Evolutionary conservation across 2,888 invertebrate species (phyloP).

Genomic region (Netelia inedita): DNA sequence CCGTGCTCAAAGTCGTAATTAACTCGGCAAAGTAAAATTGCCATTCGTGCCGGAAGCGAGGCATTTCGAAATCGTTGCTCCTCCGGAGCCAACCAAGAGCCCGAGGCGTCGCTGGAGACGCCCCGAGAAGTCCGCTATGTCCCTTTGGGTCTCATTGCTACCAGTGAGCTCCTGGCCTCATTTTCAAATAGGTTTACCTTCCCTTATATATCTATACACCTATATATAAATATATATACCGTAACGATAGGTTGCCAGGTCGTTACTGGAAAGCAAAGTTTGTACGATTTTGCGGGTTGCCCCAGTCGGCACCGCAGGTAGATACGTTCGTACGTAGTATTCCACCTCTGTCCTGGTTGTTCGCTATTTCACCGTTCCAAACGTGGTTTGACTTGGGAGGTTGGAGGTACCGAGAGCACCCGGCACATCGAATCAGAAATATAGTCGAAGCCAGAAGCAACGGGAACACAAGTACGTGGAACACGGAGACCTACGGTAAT

Average conservation of each 20-base stretch:
- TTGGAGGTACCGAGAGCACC: background rate
- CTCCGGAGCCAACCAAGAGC: slow-evolving; percentile 5
- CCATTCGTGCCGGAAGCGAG: slow-evolving; percentile 46
- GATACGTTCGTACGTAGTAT: slow-evolving; percentile 7
- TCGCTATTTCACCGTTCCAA: slow-evolving; percentile 12
- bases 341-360: slow-evolving; percentile 8
- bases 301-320: slow-evolving; percentile 2
- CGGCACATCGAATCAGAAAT: slow-evolving; percentile 11
- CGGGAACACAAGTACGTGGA: background rate
- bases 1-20: slow-evolving; percentile 68
- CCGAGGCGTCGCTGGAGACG: slow-evolving; percentile 21
- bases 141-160: background rate
- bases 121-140: background rate
- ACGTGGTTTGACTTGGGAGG: background rate
- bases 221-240: background rate
- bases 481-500: background rate
- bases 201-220: background rate
- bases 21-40: slow-evolving; percentile 74
- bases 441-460: background rate
- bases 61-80: slow-evolving; percentile 37
- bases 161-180: slow-evolving; percentile 12
- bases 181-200: slow-evolving; percentile 20
- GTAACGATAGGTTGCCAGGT: slow-evolving; percentile 7
- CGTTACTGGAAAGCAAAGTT: slow-evolving; percentile 35
- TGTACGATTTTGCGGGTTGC: slow-evolving; percentile 34